Conservation (phyloP, 2,888 invertebrate species). For the Hirtodrosophila trivittata region DNA sequence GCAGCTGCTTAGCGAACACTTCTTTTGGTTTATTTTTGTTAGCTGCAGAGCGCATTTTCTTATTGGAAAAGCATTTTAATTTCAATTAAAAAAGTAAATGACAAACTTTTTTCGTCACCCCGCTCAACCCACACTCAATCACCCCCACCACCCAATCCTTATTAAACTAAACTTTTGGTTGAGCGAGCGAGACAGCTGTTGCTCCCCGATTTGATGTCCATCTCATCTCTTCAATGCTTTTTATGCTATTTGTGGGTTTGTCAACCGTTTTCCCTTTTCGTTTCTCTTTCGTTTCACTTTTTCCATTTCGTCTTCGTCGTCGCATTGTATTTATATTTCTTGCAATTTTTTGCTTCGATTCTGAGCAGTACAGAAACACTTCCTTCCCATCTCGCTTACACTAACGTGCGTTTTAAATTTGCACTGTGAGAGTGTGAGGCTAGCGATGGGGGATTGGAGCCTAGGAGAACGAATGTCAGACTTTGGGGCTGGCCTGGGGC, state of each 20-base stretch:
- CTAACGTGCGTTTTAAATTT: slow-evolving; percentile 41
- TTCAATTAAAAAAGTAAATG: slow-evolving; percentile 80
- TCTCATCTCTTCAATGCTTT: slow-evolving; percentile 42
- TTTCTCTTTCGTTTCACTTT: slow-evolving; percentile 65
- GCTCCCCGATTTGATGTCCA: slow-evolving; percentile 44
- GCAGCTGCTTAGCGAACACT: slow-evolving; percentile 60
- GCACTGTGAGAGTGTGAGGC: slow-evolving; percentile 17
- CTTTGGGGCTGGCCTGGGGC: slow-evolving; percentile 69
- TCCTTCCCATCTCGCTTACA: slow-evolving; percentile 24
- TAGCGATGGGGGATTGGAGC: not conserved
- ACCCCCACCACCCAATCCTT: slow-evolving; percentile 21
- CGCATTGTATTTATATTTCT: slow-evolving; percentile 68
- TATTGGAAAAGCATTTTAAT: slow-evolving; percentile 79
- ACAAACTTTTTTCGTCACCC: slow-evolving; percentile 60
- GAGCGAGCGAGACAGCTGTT: slow-evolving; percentile 57
- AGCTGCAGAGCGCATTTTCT: slow-evolving; percentile 48
- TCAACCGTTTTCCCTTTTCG: slow-evolving; percentile 69
- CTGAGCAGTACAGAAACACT: slow-evolving; percentile 54
- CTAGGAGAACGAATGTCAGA: slow-evolving; percentile 48
- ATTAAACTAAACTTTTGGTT: slow-evolving; percentile 58
- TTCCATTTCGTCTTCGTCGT: slow-evolving; percentile 60
- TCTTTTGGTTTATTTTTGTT: slow-evolving; percentile 45
- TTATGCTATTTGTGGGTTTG: slow-evolving; percentile 73
- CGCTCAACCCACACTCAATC: not conserved
- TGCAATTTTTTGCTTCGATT: slow-evolving; percentile 62